phyloP scores from a whole-genome alignment of 2,113 vertebrate genomes.

The Lynx canadensis region DNA sequence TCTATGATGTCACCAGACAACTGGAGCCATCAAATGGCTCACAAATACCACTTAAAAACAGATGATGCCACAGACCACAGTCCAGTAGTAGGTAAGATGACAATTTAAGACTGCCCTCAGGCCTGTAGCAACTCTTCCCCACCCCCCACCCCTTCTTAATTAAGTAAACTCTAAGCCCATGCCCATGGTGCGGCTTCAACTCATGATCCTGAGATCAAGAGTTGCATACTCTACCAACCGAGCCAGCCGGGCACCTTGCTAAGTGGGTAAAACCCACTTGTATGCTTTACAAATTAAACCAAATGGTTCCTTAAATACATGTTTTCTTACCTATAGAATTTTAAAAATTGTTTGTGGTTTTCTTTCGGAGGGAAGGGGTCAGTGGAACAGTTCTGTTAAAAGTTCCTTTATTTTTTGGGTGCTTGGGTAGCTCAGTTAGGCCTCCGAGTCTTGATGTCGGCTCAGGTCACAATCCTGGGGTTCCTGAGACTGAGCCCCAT shows the following conservation, averaged over 20 bases:
- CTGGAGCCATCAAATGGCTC: neutral
- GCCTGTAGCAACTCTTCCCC: neutral
- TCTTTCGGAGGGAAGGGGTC: neutral
- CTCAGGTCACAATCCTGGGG: too few relatives aligned
- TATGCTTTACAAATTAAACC: neutral
- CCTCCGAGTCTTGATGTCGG: too few relatives aligned
- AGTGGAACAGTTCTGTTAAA: neutral
- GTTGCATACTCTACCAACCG: neutral
- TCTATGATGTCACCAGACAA: neutral
- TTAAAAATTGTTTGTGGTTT: neutral
- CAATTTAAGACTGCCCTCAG: neutral
- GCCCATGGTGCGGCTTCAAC: neutral
- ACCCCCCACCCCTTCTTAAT: neutral
- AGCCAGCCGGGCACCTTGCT: neutral
- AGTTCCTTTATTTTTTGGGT: neutral
- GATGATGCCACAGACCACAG: too few relatives aligned
- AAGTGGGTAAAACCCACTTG: neutral
- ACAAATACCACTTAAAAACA: neutral
- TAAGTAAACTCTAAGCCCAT: neutral
- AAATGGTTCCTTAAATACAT: neutral
- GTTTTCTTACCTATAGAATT: neutral
- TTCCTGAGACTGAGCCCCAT: too few relatives aligned
- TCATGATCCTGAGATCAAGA: neutral
- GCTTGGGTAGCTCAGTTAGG: too few relatives aligned
- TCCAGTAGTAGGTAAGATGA: neutral